Evolutionary conservation across 2,113 vertebrate genomes (phyloP).

Genomic region (Thinocorus orbignyianus): DNA sequence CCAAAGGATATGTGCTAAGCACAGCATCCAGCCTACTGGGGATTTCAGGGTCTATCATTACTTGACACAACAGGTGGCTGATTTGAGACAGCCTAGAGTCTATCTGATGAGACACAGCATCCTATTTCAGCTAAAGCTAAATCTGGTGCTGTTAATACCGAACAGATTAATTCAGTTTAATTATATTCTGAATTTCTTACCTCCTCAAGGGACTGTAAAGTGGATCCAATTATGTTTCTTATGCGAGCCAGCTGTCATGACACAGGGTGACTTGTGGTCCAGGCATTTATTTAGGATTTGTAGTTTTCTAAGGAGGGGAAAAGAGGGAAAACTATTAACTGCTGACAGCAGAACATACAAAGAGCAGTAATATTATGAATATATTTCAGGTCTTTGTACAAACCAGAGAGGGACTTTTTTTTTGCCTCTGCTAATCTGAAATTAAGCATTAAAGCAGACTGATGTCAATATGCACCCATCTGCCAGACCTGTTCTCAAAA

Average conservation of each 20-base stretch:
- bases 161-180: slow-evolving; percentile 39
- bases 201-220: neutral
- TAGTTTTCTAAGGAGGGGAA: neutral
- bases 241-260: neutral
- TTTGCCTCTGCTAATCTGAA: neutral
- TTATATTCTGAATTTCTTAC: slow-evolving; percentile 25
- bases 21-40: neutral
- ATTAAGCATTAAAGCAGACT: neutral
- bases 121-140: neutral
- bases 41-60: neutral
- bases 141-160: neutral
- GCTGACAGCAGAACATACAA: neutral
- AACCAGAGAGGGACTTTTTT: neutral
- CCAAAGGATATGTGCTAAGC: neutral
- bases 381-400: neutral
- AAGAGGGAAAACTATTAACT: neutral
- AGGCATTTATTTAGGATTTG: neutral
- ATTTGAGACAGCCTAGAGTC: neutral
- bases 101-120: neutral
- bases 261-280: neutral
- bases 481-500: neutral
- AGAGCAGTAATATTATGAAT: neutral
- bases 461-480: neutral
- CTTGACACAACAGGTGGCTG: slow-evolving; percentile 2
- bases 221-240: slow-evolving; percentile 25